A percentile compares a stretch with the other conserved stretches of the same genome.
Evolutionary conservation across 2,113 vertebrate species (phyloP).

Genomic region (Zosterops borbonicus): DNA sequence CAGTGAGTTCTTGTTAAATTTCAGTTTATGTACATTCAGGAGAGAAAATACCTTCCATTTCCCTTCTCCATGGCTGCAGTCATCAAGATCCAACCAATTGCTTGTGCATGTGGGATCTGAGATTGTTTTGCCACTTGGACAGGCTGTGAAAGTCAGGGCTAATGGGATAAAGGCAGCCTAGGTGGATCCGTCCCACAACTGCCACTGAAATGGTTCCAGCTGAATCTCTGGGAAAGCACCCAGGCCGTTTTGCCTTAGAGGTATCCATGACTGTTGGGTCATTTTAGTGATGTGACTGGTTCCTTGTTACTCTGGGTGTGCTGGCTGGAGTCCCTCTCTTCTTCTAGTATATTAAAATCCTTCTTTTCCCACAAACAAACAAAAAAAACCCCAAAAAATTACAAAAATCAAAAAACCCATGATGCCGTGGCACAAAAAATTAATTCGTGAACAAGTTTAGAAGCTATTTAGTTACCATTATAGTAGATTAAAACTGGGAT

Average conservation of each 20-base stretch:
- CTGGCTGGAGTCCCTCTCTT: not conserved
- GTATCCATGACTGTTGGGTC: rapidly evolving
- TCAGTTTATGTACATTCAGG: not conserved
- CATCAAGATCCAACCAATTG: not conserved
- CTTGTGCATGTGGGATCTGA: rapidly evolving
- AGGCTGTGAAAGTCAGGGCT: not conserved
- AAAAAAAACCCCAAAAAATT: not conserved
- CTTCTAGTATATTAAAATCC: not conserved
- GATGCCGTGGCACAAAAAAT: not conserved
- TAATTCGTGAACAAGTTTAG: not conserved
- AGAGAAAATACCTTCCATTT: not conserved
- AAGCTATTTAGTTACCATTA: not conserved
- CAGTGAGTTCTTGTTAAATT: not conserved
- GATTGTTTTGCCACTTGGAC: not conserved
- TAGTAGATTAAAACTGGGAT: not conserved
- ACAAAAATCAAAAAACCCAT: not conserved
- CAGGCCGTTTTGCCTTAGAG: not conserved
- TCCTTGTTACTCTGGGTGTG: not conserved
- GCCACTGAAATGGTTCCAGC: not conserved
- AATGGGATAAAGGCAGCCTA: not conserved
- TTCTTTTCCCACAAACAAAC: not conserved
- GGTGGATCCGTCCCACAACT: not conserved
- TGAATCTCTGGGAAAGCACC: not conserved
- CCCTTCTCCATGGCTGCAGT: not conserved
- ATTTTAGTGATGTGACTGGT: not conserved